Base-by-base conservation (phyloP, 2,888 invertebrate species). In the Abrostola triplasia region DNA sequence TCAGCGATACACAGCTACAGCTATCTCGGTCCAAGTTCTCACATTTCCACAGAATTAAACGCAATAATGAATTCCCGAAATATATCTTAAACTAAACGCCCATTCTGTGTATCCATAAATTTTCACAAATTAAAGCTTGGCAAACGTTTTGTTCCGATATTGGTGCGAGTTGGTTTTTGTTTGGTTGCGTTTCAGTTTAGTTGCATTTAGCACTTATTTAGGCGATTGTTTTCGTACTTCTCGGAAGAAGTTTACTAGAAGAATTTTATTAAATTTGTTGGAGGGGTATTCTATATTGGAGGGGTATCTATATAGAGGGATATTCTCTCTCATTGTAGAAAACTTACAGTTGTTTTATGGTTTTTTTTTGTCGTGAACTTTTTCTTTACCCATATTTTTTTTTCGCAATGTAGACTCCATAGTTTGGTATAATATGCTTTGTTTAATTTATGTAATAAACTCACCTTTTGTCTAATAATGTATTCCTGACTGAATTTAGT, bases 1-100 rank as follows among this genome's bases (percentile, higher is more conserved):
- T 11, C 11, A n/a, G 7, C n/a, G 57, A 24, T 11, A 48, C 13
- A 35, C 5, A 63, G 50, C 37, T 12, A 13, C 49, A 12, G 48
- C 55, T 53, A 60, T 54, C 13, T 44, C 10, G 2, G 36, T 36
- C 35, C 52, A 50, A 74, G 56, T 38, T 54, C 13, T 53, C 61
- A 12, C 47, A 42, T 52, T 42, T 56, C 52, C 52, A 37, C 11
- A 42, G 42, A 7, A 51, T 50, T 58, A 11, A 47, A 72, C 75
- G 50, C 52, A 59, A 63, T 70, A 70, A 73, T 75, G 65, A 75
- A 73, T 75, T 65, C 61, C 36, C 58, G 38, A 65, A 65, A 75
- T 73, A 75, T 73, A 73, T 73, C 64, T 55, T 57, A 55, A 75
- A 65, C 56, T 40, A 50, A 59, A 50, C 72, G 75, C 75, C 75